Percentiles rank a stretch among this genome's conserved stretches.
phyloP scores from a whole-genome alignment of 2,888 invertebrate species.

The Pollenia griseotomentosa region DNA sequence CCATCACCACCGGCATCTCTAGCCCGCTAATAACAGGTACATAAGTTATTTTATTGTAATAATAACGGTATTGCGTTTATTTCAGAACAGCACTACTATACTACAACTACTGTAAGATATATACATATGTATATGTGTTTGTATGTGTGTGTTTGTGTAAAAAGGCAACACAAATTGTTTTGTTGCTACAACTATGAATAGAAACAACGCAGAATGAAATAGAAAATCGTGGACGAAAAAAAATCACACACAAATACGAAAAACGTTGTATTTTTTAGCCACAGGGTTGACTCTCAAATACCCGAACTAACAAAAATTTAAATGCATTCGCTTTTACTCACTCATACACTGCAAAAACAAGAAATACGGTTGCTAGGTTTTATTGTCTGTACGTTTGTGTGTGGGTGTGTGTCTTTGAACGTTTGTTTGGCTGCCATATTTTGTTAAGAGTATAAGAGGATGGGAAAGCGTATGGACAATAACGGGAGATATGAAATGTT shows the following conservation, averaged over 20 bases:
- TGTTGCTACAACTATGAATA: constrained; percentile 5
- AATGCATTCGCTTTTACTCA: neutral
- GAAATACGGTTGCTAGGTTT: constrained; percentile 10
- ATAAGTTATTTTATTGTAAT: constrained; percentile 15
- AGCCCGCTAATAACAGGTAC: constrained; percentile 3
- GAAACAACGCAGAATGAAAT: neutral
- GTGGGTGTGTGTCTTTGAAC: constrained; percentile 8
- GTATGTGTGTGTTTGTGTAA: neutral
- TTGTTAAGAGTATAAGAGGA: constrained; percentile 12
- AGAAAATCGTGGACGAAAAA: neutral
- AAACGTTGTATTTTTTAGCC: constrained; percentile 36
- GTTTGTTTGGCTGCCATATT: constrained; percentile 25
- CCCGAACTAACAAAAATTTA: neutral
- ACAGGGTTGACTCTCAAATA: constrained; percentile 8
- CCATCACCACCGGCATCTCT: neutral
- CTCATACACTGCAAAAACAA: neutral
- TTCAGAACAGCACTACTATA: neutral
- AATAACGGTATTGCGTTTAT: constrained; percentile 11
- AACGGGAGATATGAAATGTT: constrained; percentile 21
- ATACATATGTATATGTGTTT: too few relatives aligned
- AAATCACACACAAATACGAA: constrained; percentile 2
- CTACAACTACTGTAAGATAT: neutral
- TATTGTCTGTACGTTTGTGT: neutral
- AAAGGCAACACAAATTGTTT: constrained; percentile 13
- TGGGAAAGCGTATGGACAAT: neutral